These are phyloP conservation scores for Eubasilissa splendida DNA, from an alignment of 2,888 invertebrate species.

Conservation along the genomic window DNA sequence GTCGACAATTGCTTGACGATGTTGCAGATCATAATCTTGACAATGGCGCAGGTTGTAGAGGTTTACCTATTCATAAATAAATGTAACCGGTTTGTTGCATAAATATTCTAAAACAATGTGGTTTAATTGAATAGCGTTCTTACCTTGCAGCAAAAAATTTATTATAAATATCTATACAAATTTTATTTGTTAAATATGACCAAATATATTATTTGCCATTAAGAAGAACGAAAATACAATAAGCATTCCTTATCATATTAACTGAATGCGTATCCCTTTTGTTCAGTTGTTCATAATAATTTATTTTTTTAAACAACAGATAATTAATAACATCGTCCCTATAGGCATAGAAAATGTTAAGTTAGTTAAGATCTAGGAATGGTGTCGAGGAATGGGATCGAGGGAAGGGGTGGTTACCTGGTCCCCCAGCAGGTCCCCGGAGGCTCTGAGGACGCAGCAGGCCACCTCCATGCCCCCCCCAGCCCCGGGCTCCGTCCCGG, in stretches of 20 bases:
- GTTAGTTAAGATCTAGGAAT: not conserved
- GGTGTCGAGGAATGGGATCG: not conserved
- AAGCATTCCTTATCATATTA: not conserved
- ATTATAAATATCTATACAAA: too few relatives aligned
- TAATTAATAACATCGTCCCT: not conserved
- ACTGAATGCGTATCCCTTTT: not conserved
- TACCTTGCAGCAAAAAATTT: too few relatives aligned
- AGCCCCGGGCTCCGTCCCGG: conserved; percentile 9
- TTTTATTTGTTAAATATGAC: too few relatives aligned
- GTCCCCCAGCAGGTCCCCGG: conserved; percentile 56
- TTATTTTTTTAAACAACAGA: not conserved
- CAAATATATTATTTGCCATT: not conserved
- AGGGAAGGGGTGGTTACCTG: conserved; percentile 45
- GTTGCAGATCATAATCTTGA: too few relatives aligned
- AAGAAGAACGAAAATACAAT: not conserved
- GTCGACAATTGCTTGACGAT: too few relatives aligned
- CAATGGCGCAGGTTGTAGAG: too few relatives aligned
- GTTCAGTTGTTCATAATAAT: too few relatives aligned
- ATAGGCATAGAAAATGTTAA: not conserved
- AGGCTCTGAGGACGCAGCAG: conserved; percentile 55
- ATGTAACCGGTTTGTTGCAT: too few relatives aligned
- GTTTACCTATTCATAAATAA: too few relatives aligned
- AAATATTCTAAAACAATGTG: too few relatives aligned
- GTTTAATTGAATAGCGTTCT: too few relatives aligned
- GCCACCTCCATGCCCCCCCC: conserved; percentile 56